Evolutionary conservation across 2,888 invertebrate genomes (phyloP).

Genomic region (Hyalella azteca): DNA sequence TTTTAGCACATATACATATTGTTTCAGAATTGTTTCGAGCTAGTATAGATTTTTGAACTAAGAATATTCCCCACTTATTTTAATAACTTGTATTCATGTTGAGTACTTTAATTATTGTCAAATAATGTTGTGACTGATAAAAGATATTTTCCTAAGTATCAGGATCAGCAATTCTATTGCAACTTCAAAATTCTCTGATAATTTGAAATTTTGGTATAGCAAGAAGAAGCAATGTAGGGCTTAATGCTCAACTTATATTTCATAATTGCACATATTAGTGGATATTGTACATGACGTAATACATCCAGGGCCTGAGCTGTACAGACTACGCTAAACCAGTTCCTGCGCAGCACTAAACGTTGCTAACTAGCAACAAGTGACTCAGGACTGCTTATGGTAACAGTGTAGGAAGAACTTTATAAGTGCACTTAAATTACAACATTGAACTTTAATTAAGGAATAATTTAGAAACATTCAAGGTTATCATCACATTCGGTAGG

Average conservation of each 20-base stretch:
- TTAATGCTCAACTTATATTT: not conserved
- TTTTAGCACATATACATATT: not conserved
- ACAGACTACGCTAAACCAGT: not conserved
- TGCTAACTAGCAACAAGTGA: too few relatives aligned
- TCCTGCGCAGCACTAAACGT: too few relatives aligned
- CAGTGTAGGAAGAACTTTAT: conserved; percentile 1
- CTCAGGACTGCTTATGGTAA: not conserved
- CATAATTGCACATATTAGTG: not conserved
- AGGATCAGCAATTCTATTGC: too few relatives aligned
- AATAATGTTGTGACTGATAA: too few relatives aligned
- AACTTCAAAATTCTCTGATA: too few relatives aligned
- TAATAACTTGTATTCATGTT: too few relatives aligned
- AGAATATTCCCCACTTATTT: too few relatives aligned
- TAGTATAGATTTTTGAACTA: too few relatives aligned
- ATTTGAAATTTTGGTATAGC: too few relatives aligned
- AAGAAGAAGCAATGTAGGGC: not conserved
- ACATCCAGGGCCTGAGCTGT: not conserved
- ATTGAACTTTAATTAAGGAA: not conserved
- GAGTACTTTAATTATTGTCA: too few relatives aligned
- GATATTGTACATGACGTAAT: not conserved
- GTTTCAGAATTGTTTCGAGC: not conserved
- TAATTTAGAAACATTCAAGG: not conserved
- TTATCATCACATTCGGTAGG: too few relatives aligned
- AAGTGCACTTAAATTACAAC: conserved; percentile 35
- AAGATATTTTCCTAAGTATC: too few relatives aligned